Percentiles rank a stretch among this genome's conserved stretches.
phyloP scores from a whole-genome alignment of 2,113 vertebrate genomes.

The Scopus umbretta region DNA sequence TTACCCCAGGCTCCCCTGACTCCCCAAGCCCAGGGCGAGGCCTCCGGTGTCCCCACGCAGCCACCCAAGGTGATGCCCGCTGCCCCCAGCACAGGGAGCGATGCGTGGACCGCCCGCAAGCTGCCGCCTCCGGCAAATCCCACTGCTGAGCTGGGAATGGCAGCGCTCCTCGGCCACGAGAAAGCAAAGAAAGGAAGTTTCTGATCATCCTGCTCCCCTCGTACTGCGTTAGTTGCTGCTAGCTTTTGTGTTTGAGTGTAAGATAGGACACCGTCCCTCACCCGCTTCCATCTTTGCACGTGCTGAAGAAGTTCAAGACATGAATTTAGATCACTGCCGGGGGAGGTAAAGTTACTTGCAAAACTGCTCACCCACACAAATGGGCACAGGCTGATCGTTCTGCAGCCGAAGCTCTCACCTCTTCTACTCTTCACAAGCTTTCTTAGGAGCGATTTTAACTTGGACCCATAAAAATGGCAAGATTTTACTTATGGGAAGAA shows the following conservation, averaged over 20 bases:
- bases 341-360: not conserved
- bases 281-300: not conserved
- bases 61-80: not conserved
- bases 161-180: fast-evolving
- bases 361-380: not conserved
- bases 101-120: not conserved
- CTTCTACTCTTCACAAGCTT: constrained; percentile 23
- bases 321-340: not conserved
- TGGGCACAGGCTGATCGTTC: not conserved
- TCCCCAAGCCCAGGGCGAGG: not conserved
- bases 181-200: not conserved
- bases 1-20: not conserved
- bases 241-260: not conserved
- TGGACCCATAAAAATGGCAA: not conserved
- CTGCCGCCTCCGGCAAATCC: not conserved
- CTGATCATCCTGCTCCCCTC: not conserved
- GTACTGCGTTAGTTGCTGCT: not conserved
- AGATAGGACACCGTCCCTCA: not conserved
- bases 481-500: not conserved
- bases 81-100: not conserved
- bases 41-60: not conserved
- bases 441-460: constrained; percentile 35
- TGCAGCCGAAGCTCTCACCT: not conserved
- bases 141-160: fast-evolving
- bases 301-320: not conserved